These are phyloP conservation scores for Saturnia japonica DNA, from an alignment of 2,888 invertebrate species.

Conservation along the genomic window DNA sequence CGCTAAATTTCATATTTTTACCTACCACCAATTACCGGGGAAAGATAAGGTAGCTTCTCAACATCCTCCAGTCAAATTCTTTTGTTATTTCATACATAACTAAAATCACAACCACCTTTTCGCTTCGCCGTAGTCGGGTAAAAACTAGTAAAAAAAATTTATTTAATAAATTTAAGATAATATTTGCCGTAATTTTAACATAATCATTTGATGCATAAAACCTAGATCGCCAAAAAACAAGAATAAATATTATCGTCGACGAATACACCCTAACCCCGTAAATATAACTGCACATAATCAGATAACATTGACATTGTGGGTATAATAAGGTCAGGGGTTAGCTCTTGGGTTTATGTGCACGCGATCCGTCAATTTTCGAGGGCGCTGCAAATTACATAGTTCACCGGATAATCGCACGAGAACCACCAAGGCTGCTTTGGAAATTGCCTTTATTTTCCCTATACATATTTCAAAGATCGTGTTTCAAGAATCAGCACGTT, in stretches of 20 bases:
- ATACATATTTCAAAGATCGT: constrained; percentile 13
- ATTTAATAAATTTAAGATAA: no score
- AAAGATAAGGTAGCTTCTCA: no score
- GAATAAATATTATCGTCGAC: background rate
- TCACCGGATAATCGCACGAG: constrained; percentile 24
- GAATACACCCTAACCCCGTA: constrained; percentile 32
- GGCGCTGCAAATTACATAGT: constrained; percentile 32
- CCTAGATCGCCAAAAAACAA: background rate
- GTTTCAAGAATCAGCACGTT: constrained; percentile 12
- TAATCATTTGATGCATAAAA: background rate
- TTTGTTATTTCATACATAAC: no score
- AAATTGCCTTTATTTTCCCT: constrained; percentile 20
- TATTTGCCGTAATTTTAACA: background rate
- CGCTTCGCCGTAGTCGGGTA: no score
- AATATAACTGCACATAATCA: constrained; percentile 41
- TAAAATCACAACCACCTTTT: no score
- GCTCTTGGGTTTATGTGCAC: constrained; percentile 50
- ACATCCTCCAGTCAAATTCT: no score
- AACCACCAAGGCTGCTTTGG: constrained; percentile 29
- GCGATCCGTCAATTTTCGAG: constrained; percentile 63
- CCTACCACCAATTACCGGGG: no score
- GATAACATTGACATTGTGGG: constrained; percentile 63
- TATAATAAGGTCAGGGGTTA: constrained; percentile 52
- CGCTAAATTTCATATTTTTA: no score
- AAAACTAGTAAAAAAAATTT: no score